A percentile compares a stretch with the other conserved stretches of the same genome.
Evolutionary conservation across 2,888 invertebrate genomes (phyloP).

Genomic region (Calephelis perditalis): DNA sequence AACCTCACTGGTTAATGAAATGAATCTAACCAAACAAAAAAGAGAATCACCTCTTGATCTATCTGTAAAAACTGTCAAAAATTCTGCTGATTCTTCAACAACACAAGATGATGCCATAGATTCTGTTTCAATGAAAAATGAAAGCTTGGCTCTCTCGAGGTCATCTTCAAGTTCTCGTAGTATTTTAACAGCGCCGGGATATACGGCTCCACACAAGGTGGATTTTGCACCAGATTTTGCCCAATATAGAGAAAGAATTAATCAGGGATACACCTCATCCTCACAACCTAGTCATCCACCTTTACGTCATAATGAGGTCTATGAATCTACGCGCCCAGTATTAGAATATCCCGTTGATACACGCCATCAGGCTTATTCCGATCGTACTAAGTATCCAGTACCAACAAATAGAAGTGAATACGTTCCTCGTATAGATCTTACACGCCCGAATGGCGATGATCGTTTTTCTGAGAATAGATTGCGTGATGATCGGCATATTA

Average conservation of each 20-base stretch:
- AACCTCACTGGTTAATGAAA: slow-evolving; percentile 66
- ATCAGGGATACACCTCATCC: slow-evolving; percentile 40
- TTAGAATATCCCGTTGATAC: slow-evolving; percentile 58
- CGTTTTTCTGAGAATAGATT: slow-evolving; percentile 52
- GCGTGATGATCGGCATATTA: slow-evolving; percentile 60
- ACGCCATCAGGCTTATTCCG: slow-evolving; percentile 52
- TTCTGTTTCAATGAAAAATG: slow-evolving; percentile 56
- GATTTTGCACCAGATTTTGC: slow-evolving; percentile 88
- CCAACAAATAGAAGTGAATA: slow-evolving; percentile 50
- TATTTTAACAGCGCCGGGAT: slow-evolving; percentile 42
- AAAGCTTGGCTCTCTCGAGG: slow-evolving; percentile 50
- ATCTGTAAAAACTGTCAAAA: slow-evolving; percentile 92
- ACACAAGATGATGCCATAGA: slow-evolving; percentile 82
- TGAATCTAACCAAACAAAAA: slow-evolving; percentile 75
- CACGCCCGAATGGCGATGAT: slow-evolving; percentile 52
- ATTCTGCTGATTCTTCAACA: slow-evolving; percentile 93
- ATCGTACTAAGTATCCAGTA: slow-evolving; percentile 51
- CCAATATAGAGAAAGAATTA: slow-evolving; percentile 59
- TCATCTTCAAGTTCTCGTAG: slow-evolving; percentile 46
- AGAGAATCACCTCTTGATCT: slow-evolving; percentile 90
- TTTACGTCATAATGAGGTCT: slow-evolving; percentile 55
- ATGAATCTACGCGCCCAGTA: slow-evolving; percentile 46
- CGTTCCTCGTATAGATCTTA: slow-evolving; percentile 71
- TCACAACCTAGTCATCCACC: slow-evolving; percentile 44
- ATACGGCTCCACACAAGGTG: slow-evolving; percentile 81